Evolutionary conservation across 2,888 invertebrate genomes (phyloP).

Genomic region (Aspidiotus destructor): DNA sequence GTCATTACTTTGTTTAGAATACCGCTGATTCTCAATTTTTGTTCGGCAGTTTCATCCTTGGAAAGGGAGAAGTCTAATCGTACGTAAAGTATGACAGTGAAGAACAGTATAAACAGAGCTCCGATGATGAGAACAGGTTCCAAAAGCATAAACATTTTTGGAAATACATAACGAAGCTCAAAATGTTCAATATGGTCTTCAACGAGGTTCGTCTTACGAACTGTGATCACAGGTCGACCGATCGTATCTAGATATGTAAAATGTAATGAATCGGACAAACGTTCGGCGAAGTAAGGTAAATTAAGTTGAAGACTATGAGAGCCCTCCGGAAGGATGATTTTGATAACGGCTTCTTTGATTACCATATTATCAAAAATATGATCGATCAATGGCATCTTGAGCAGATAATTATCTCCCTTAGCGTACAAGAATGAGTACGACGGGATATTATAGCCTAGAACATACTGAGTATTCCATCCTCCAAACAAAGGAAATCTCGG

Average conservation of each 20-base stretch:
- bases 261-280: constrained; percentile 64
- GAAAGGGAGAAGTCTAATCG: constrained; percentile 67
- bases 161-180: constrained; percentile 70
- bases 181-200: constrained; percentile 96
- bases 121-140: constrained; percentile 84
- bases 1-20: constrained; percentile 49
- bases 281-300: constrained; percentile 69
- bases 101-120: constrained; percentile 81
- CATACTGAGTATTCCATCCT: constrained; percentile 97
- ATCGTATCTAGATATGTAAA: constrained; percentile 91
- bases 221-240: constrained; percentile 79
- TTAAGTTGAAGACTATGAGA: constrained; percentile 68
- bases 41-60: constrained; percentile 33
- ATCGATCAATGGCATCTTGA: constrained; percentile 91
- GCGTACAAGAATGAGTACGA: constrained; percentile 90
- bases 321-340: constrained; percentile 90
- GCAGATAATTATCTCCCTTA: constrained; percentile 61
- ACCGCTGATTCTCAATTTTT: constrained; percentile 42
- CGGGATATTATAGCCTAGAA: constrained; percentile 92
- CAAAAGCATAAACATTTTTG: constrained; percentile 73
- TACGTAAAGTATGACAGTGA: constrained; percentile 85
- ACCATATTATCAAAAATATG: constrained; percentile 96
- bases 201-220: constrained; percentile 75
- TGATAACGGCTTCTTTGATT: constrained; percentile 77
- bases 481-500: constrained; percentile 97